Evolutionary conservation across 2,888 invertebrate genomes (phyloP), one percentile per base, ranked within the genome.

Genomic region (Terebella lapidaria): DNA sequence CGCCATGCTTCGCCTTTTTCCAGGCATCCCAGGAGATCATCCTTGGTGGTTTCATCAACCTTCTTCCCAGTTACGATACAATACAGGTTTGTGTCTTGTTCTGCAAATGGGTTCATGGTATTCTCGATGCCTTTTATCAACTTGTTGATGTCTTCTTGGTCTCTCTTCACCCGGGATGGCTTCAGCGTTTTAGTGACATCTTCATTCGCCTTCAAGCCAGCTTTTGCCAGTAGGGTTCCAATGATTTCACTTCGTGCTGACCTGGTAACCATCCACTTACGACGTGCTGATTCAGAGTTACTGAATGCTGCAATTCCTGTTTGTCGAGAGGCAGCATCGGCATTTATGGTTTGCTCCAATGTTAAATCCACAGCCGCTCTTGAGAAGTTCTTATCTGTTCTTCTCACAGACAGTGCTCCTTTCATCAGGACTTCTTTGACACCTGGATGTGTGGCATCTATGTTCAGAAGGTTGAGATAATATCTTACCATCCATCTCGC

Each of bases 401-500:
- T 26, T 27, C 56, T 46, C n/a, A 63, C 46, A 26, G 64, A 62
- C 22, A 63, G 63, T 28, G 62, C 46, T 20, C 62, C 62, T 35
- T 53, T 51, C 29, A 56, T 58, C 27, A 59, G 59, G 18, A 56
- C 56, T 18, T 54, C 20, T 3, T 46, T n/a, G 3, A 63, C 26
- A 46, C 59, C 64, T 28, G 64, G 62, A 53, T 63, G 62, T 20
- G 61, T 35, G 20, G 42, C 5, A 3, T 59, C 59, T n/a, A 62
- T 49, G 54, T n/a, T n/a, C n/a, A n/a, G n/a, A n/a, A n/a, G n/a
- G n/a, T n/a, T n/a, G n/a, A n/a, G n/a, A n/a, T n/a, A 61, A 27
- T 59, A 66, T 49, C 57, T 66, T 3, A 60, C 53, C 65, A 66
- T 57, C 68, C 66, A 68, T 24, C 67, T 46, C 10, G 67, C 45